Evolutionary conservation across 2,888 invertebrate genomes (phyloP), one percentile per base, ranked within the genome.

Genomic region (Adelognathus sp.): DNA sequence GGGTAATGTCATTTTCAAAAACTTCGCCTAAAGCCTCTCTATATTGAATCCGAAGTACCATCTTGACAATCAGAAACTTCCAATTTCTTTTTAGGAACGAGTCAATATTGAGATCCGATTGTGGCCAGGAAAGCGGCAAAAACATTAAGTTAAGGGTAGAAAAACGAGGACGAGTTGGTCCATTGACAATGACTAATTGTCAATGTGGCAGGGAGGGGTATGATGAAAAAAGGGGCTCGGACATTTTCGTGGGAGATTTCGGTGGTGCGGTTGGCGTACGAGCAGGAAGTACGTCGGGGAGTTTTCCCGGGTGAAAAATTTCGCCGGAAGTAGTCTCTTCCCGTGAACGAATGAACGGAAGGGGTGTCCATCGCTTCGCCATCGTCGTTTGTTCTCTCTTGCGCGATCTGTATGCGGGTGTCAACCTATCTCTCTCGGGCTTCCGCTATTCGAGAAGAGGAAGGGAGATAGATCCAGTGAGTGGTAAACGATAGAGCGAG

Each of bases 231-330:
- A 24, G n/a, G 7, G n/a, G 31, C 56, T 44, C 44, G 31, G 58
- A 52, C 41, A 44, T 69, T 14, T n/a, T 60, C 27, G n/a, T n/a
- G n/a, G 60, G 14, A 41, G 29, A 29, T 11, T 3, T 50, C n/a
- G 50, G 36, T 39, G 50, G 21, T 33, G 44, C 58, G 31, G 44
- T 33, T 31, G 56, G 52, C 63, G 29, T 52, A 58, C 63, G 63
- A 63, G 54, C 63, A 54, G 72, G 44, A 64, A 63, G 61, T 54
- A 54, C 61, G 70, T 50, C 50, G 60, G 72, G n/a, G 29, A 73
- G 64, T 64, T 73, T 73, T 44, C n/a, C 72, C 44, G 36, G 31
- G 39, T 76, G 76, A 81, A 81, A 76, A 76, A 79, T 81, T 79
- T 67, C 58, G 50, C 70, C 71, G 73, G 79, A 79, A 76, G 76